Base-by-base conservation (phyloP, 92 coral and sea anemone genomes). In the Epizoanthus scotinus region DNA sequence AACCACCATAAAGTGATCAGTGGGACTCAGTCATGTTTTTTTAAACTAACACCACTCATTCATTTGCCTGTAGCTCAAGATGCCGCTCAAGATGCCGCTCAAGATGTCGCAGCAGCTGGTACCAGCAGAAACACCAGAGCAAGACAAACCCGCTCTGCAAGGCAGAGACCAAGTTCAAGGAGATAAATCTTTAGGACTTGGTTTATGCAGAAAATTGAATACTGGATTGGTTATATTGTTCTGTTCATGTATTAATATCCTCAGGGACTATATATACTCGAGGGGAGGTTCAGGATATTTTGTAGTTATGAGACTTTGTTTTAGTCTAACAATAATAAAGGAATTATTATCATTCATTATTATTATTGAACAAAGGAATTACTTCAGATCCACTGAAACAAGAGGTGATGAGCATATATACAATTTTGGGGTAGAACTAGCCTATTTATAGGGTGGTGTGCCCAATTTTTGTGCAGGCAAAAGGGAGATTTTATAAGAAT, bases 21-120 rank as follows among this genome's bases (percentile, higher is more conserved):
- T 60, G 66, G 66, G 31, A 60, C 66, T 60, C 66, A 60, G 66
- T 60, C 66, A 60, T 60, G 66, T 60, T 60, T 60, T 28, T 60
- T 21, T 28, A 60, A 60, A 60, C 31, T 21, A 60, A 60, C 31
- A 60, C 66, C 66, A 60, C 66, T 60, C 66, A 15, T 60, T 60
- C 66, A 60, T 60, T 60, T 60, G 66, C 66, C 66, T 60, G 20
- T 29, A 60, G 66, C 66, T 60, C 66, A 60, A 60, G 66, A 60
- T 60, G 31, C 66, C 66, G 40, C 40, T 34, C 40, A 34, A 34
- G 40, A 34, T 34, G 40, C 40, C 40, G 40, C 40, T 34, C 40
- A 34, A 34, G 40, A 34, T 34, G 40, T 6, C 40, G 40, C 66
- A 60, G 31, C 66, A 60, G 28, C 66, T 60, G 20, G 28, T n/a